These are phyloP conservation scores for Hetaerina titia DNA, from an alignment of 2,888 invertebrate genomes.

Conservation along the genomic window DNA sequence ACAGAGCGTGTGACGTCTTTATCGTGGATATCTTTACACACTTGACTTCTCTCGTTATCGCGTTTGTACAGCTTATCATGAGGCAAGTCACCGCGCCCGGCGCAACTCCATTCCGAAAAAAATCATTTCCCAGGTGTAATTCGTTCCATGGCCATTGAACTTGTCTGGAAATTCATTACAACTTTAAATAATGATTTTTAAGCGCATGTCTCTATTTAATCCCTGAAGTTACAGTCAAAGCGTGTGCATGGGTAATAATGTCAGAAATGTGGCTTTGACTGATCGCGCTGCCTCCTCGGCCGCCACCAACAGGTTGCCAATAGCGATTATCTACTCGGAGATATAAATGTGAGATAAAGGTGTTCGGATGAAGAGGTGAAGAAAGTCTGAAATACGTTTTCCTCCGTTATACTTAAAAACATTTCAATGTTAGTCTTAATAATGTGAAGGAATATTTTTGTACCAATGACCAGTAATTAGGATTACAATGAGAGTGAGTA, in stretches of 20 bases:
- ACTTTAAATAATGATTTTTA: neutral
- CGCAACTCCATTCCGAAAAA: neutral
- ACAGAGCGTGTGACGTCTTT: conserved; percentile 29
- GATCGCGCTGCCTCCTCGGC: neutral
- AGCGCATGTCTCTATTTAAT: neutral
- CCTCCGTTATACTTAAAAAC: neutral
- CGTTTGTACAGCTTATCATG: conserved; percentile 5
- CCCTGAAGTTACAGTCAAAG: neutral
- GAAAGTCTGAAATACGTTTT: too few species aligned
- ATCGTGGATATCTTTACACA: conserved; percentile 24
- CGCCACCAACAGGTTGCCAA: neutral
- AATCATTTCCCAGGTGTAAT: neutral
- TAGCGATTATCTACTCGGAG: neutral
- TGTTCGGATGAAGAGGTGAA: neutral
- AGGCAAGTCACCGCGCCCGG: conserved; percentile 27
- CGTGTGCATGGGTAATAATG: neutral
- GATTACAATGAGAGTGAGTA: neutral
- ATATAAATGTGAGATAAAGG: neutral
- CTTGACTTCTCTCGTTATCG: conserved; percentile 48
- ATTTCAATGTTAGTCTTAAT: neutral
- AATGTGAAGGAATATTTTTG: neutral
- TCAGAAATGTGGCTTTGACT: neutral
- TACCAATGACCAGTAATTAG: neutral
- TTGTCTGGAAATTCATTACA: neutral
- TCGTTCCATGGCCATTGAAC: neutral